Base-by-base conservation (phyloP, 2,113 vertebrate genomes). In the Bubo bubo region DNA sequence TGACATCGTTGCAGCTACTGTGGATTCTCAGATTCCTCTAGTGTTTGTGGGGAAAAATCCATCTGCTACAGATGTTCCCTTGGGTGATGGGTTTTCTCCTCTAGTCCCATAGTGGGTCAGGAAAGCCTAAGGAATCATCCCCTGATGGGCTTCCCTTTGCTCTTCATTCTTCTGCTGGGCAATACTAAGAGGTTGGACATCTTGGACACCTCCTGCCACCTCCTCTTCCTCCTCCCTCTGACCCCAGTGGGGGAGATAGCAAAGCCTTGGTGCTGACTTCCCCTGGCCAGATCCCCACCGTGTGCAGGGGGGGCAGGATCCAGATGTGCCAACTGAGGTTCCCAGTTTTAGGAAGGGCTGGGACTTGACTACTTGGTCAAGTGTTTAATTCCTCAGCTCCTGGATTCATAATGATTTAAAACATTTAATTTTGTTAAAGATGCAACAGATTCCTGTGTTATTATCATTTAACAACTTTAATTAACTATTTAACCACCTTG, bases 1-100 rank as follows among this genome's bases (percentile, higher is more conserved):
- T 82, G 70, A 89, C 91, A 73, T 85, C 62, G n/a, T 76, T 91
- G 63, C 74, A 79, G 71, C 89, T 97, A 94, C 95, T 83, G 71
- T 79, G 71, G 28, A 58, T 85, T 89, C 94, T 75, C 64, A 80
- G 74, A 80, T 60, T 88, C 32, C 62, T 87, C 50, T 10, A 27
- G n/a, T 53, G 66, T 76, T 91, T 93, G 62, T 58, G 53, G 32
- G 64, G 68, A 94, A 97, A 94, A 94, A 91, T 81, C 32, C n/a
- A 22, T 82, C 52, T 76, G 77, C 66, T 88, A 58, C 58, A 75
- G 50, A 90, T 79, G 45, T 73, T 91, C n/a, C 47, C 55, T 88
- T 30, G 34, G 41, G 15, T 77, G 77, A 66, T 6, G 7, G 22
- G 53, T 91, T 91, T 91, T 89, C 73, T 89, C 49, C 37, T 75